phyloP scores from a whole-genome alignment of 2,113 vertebrate species.

The Coturnix japonica region DNA sequence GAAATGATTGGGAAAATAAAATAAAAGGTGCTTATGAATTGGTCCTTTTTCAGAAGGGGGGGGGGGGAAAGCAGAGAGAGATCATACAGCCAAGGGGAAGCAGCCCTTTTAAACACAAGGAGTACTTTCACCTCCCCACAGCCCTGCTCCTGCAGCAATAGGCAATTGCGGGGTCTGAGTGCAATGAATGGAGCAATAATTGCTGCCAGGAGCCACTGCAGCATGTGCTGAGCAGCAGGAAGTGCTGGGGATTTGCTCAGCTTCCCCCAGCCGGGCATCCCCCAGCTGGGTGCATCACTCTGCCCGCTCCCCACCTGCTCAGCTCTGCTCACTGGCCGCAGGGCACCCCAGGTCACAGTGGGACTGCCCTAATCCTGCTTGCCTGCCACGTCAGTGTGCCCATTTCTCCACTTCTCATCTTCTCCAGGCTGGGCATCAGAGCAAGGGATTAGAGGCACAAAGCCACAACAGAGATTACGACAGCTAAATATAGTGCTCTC shows the following conservation, averaged over 20 bases:
- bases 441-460: slow-evolving; percentile 53
- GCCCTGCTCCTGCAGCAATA: background rate
- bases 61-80: background rate
- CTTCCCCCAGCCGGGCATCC: background rate
- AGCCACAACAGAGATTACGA: slow-evolving; percentile 33
- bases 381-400: background rate
- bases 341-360: background rate
- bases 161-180: background rate
- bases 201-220: background rate
- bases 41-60: background rate
- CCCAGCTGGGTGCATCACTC: background rate
- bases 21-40: background rate
- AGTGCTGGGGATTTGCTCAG: background rate
- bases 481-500: slow-evolving; percentile 28
- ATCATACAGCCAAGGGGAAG: background rate
- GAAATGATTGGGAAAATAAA: background rate
- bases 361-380: background rate
- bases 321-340: background rate
- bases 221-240: background rate
- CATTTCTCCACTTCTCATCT: background rate
- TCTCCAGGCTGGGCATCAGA: background rate
- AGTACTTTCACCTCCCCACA: background rate
- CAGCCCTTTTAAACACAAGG: background rate
- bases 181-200: background rate
- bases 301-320: background rate